These are phyloP conservation scores for Germaria angustata DNA, from an alignment of 2,888 invertebrate genomes.

Conservation along the genomic window DNA sequence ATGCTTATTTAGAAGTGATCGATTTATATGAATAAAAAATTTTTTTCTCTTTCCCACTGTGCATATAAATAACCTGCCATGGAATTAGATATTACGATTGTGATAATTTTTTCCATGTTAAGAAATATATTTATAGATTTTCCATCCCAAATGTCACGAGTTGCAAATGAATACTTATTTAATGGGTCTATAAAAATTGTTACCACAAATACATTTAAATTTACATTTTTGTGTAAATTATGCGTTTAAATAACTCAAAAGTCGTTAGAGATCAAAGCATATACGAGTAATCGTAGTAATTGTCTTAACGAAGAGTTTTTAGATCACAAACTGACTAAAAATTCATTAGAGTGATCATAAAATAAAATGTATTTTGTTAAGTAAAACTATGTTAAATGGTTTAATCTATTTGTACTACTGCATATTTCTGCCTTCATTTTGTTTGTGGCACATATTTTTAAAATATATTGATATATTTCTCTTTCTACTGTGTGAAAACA, in stretches of 20 bases:
- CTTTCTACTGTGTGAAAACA: conserved; percentile 21
- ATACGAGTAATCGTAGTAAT: no score
- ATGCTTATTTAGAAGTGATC: no score
- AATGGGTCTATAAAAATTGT: conserved; percentile 36
- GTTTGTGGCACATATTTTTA: not conserved
- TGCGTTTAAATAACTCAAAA: conserved; percentile 1
- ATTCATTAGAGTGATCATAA: conserved; percentile 55
- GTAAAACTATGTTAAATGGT: conserved; percentile 34
- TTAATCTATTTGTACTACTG: conserved; percentile 32
- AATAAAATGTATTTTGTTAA: conserved; percentile 7
- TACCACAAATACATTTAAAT: conserved; percentile 41
- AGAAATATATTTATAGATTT: not conserved
- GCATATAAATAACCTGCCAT: conserved; percentile 23
- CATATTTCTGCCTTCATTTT: not conserved
- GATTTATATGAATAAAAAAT: no score
- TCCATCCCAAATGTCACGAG: conserved; percentile 58
- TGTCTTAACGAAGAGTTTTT: conserved; percentile 28
- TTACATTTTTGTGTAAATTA: conserved; percentile 35
- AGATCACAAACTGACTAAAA: conserved; percentile 21
- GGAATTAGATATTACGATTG: conserved; percentile 54
- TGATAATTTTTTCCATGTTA: conserved; percentile 42
- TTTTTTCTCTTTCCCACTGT: not conserved
- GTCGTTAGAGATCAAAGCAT: conserved; percentile 30
- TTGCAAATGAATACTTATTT: conserved; percentile 58
- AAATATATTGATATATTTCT: conserved; percentile 23